These are phyloP conservation scores for Leistus spinibarbis DNA, from an alignment of 2,888 invertebrate genomes.

Conservation along the genomic window DNA sequence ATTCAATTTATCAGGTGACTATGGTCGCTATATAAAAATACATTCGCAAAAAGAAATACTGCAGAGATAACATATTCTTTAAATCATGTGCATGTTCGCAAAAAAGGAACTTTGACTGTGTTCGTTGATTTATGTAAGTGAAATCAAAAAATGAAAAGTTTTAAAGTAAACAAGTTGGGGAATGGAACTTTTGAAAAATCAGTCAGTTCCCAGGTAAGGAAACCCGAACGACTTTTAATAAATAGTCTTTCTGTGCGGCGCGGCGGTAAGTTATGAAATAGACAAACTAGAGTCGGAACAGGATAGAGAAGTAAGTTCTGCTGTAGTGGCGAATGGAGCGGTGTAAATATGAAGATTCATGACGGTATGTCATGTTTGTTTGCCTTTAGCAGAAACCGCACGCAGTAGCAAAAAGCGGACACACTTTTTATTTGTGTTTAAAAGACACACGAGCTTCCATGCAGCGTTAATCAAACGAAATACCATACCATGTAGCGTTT, in stretches of 20 bases:
- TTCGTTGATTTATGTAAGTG: background rate
- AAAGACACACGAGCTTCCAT: background rate
- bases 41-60: background rate
- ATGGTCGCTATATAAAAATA: background rate
- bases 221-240: background rate
- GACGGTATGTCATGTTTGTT: background rate
- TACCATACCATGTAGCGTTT: background rate
- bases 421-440: slow-evolving; percentile 8
- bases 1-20: background rate
- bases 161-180: background rate
- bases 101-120: background rate
- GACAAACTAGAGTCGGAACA: slow-evolving; percentile 9
- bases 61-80: background rate
- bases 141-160: background rate
- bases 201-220: background rate
- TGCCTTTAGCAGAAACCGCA: background rate
- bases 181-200: background rate
- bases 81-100: background rate
- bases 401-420: background rate
- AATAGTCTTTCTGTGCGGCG: background rate
- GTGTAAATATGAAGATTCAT: slow-evolving; percentile 1
- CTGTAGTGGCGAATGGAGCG: background rate
- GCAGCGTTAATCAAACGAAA: background rate
- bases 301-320: background rate
- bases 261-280: background rate